phyloP scores from a whole-genome alignment of 2,113 vertebrate species.

The Pungitius pungitius region DNA sequence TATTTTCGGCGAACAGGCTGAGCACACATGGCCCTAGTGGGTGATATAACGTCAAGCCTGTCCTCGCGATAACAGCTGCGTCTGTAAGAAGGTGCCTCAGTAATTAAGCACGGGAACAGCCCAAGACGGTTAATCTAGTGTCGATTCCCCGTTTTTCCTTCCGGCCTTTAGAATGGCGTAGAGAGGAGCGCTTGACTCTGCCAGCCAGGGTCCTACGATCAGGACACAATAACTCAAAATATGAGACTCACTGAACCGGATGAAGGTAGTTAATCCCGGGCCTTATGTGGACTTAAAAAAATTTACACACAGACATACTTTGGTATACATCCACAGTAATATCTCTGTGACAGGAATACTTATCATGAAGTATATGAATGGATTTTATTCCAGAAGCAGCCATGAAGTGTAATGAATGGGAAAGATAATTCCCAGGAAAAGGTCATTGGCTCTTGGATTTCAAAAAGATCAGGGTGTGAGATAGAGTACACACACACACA shows the following conservation, averaged over 20 bases:
- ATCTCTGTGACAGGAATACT: slow-evolving; percentile 27
- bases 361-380: slow-evolving; percentile 5
- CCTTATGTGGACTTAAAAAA: slow-evolving; percentile 19
- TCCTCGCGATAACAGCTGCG: background rate
- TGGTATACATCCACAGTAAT: slow-evolving; percentile 2
- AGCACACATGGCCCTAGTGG: background rate
- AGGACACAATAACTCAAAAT: slow-evolving; percentile 45
- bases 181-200: slow-evolving; percentile 5
- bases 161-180: background rate
- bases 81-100: background rate
- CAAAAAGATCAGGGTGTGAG: slow-evolving; percentile 10
- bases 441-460: slow-evolving; percentile 44
- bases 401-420: slow-evolving; percentile 48
- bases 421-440: slow-evolving; percentile 60
- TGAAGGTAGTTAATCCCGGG: slow-evolving; percentile 31
- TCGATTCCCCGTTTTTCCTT: no score
- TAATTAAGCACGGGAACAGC: background rate
- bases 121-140: background rate
- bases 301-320: background rate
- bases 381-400: slow-evolving; percentile 21
- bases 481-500: slow-evolving; percentile 14
- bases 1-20: background rate
- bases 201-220: slow-evolving; percentile 33
- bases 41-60: background rate
- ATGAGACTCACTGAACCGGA: slow-evolving; percentile 48